These are phyloP conservation scores for Micrastur ruficollis DNA, from an alignment of 2,797 vertebrate species.

Conservation along the genomic window DNA sequence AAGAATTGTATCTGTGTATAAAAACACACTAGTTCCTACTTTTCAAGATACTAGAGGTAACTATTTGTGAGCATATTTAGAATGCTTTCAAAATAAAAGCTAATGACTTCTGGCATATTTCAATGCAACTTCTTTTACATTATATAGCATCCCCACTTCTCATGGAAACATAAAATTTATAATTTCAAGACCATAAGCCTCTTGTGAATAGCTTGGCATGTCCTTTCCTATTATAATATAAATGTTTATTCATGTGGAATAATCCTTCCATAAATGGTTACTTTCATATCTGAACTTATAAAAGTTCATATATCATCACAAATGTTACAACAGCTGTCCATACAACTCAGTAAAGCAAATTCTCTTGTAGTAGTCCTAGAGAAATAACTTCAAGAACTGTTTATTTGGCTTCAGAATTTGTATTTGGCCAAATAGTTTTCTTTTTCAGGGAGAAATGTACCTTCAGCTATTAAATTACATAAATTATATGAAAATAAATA, in stretches of 20 bases:
- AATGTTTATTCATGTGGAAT: background rate
- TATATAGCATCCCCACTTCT: background rate
- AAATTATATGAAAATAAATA: background rate
- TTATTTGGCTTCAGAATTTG: background rate
- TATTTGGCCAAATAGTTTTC: background rate
- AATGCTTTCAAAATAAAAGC: background rate
- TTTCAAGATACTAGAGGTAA: background rate
- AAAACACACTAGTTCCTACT: background rate
- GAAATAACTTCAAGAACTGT: background rate
- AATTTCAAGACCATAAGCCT: background rate
- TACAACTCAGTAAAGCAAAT: background rate
- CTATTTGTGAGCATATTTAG: background rate
- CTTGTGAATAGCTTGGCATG: background rate
- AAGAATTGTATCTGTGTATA: background rate
- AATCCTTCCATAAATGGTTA: background rate
- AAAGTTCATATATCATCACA: background rate
- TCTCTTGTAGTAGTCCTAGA: background rate
- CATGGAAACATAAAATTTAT: background rate
- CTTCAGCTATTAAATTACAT: background rate
- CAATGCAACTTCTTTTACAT: background rate
- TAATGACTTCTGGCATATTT: background rate
- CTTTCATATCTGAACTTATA: background rate
- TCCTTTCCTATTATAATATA: background rate
- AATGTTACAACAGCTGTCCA: constrained; percentile 33
- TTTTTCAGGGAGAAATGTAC: background rate